Percentiles rank a stretch among this genome's conserved stretches.
These are phyloP conservation scores for Xyrauchen texanus DNA, from an alignment of 2,113 vertebrate species.

Conservation along the genomic window DNA sequence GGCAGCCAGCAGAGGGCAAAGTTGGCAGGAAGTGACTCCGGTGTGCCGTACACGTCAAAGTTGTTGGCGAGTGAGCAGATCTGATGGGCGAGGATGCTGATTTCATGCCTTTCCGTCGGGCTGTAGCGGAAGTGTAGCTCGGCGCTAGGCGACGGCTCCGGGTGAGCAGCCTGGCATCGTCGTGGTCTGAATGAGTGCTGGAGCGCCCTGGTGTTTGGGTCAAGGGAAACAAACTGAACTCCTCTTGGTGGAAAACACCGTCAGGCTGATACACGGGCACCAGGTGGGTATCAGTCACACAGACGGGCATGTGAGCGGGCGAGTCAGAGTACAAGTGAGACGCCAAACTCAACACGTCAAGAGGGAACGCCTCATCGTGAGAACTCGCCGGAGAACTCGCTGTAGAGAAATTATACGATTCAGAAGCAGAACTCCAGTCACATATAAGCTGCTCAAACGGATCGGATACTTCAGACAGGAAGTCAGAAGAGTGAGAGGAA, in stretches of 20 bases:
- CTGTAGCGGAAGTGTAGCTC: constrained; percentile 53
- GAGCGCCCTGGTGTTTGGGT: constrained; percentile 45
- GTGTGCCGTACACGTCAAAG: constrained; percentile 65
- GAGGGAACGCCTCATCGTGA: constrained; percentile 47
- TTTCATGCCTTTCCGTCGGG: constrained; percentile 67
- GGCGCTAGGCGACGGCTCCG: constrained; percentile 49
- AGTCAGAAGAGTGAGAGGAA: constrained; percentile 62
- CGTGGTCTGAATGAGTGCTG: constrained; percentile 1
- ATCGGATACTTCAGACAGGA: constrained; percentile 50
- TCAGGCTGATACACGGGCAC: constrained; percentile 69
- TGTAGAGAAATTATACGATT: constrained; percentile 43
- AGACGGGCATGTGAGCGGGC: constrained; percentile 6
- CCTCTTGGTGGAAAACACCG: constrained; percentile 63
- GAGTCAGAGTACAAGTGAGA: constrained; percentile 31
- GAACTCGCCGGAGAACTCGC: constrained; percentile 17
- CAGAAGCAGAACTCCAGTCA: constrained; percentile 46
- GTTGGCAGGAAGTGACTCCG: constrained; percentile 30
- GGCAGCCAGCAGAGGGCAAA: background rate
- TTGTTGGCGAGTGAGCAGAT: constrained; percentile 78
- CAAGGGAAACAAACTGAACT: constrained; percentile 52
- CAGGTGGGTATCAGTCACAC: constrained; percentile 54
- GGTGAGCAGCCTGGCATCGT: constrained; percentile 53
- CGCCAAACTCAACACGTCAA: constrained; percentile 1
- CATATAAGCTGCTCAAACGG: constrained; percentile 58
- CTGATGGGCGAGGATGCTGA: constrained; percentile 78